These are phyloP conservation scores for Hydrozoanthus gracilis DNA, from an alignment of 92 coral and sea anemone genomes.

Conservation along the genomic window DNA sequence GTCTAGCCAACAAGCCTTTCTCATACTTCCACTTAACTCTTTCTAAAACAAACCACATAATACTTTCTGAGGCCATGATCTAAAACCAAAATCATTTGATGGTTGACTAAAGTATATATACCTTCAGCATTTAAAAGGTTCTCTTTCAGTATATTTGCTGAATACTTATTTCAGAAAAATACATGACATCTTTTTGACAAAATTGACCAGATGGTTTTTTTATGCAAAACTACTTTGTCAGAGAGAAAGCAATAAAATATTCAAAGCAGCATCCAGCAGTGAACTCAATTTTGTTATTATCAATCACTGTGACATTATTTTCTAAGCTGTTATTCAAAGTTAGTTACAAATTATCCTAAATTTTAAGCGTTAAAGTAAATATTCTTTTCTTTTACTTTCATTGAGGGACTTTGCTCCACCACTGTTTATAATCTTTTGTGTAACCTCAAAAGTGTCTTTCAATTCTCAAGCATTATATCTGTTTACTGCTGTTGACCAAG, in stretches of 20 bases:
- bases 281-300: slow-evolving; percentile 69
- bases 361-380: slow-evolving; percentile 18
- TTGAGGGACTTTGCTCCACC: neutral
- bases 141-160: neutral
- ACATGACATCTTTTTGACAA: slow-evolving; percentile 28
- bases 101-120: neutral
- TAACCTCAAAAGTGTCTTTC: slow-evolving; percentile 44
- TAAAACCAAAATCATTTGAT: slow-evolving; percentile 32
- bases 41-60: slow-evolving; percentile 65
- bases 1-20: slow-evolving; percentile 66
- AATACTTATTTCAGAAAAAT: neutral
- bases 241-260: slow-evolving; percentile 75
- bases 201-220: slow-evolving; percentile 74
- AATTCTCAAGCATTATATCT: slow-evolving; percentile 33
- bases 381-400: slow-evolving; percentile 29
- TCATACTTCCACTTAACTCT: slow-evolving; percentile 70
- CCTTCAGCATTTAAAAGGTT: neutral
- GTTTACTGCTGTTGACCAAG: slow-evolving; percentile 45
- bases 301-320: slow-evolving; percentile 66
- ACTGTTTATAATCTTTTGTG: slow-evolving; percentile 26
- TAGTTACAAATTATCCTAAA: slow-evolving; percentile 15
- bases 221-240: slow-evolving; percentile 61
- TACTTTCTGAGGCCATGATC: slow-evolving; percentile 35
- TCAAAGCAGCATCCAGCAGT: slow-evolving; percentile 75
- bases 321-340: slow-evolving; percentile 61